A percentile compares a stretch with the other conserved stretches of the same genome.
Evolutionary conservation across 2,113 vertebrate genomes (phyloP).

Genomic region (Eubucco bourcierii): DNA sequence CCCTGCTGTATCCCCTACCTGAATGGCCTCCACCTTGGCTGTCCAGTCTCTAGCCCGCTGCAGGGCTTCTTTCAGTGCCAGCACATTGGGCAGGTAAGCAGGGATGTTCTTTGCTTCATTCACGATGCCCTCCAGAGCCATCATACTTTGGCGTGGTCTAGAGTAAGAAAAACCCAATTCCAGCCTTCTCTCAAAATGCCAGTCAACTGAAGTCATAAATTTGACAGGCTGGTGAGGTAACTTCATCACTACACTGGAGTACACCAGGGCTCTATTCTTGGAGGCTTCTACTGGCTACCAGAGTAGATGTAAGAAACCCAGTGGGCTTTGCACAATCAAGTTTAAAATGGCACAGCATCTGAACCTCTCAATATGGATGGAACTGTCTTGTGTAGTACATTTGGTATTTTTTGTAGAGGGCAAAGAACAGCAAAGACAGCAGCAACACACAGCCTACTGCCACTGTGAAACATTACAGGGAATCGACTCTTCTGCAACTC

Average conservation of each 20-base stretch:
- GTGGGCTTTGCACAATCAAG: background rate
- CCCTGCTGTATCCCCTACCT: conserved; percentile 75
- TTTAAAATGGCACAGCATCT: background rate
- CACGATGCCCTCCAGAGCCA: conserved; percentile 91
- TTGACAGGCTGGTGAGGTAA: background rate
- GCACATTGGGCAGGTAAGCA: conserved; percentile 93
- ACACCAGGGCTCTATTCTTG: background rate
- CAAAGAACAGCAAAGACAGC: background rate
- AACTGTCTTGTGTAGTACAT: background rate
- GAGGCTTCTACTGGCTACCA: background rate
- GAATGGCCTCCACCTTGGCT: conserved; percentile 91
- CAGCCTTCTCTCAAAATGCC: conserved; percentile 20
- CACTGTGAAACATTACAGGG: background rate
- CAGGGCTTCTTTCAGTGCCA: conserved; percentile 91
- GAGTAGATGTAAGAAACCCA: background rate
- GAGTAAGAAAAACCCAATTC: conserved; percentile 13
- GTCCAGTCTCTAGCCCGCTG: conserved; percentile 97
- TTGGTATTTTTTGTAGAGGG: background rate
- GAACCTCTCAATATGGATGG: background rate
- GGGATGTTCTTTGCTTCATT: conserved; percentile 95
- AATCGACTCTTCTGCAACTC: background rate
- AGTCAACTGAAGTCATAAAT: background rate
- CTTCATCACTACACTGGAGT: background rate
- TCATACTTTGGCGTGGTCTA: conserved; percentile 93
- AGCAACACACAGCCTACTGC: background rate